phyloP scores from a whole-genome alignment of 2,113 vertebrate species.

The Lepisosteus oculatus region DNA sequence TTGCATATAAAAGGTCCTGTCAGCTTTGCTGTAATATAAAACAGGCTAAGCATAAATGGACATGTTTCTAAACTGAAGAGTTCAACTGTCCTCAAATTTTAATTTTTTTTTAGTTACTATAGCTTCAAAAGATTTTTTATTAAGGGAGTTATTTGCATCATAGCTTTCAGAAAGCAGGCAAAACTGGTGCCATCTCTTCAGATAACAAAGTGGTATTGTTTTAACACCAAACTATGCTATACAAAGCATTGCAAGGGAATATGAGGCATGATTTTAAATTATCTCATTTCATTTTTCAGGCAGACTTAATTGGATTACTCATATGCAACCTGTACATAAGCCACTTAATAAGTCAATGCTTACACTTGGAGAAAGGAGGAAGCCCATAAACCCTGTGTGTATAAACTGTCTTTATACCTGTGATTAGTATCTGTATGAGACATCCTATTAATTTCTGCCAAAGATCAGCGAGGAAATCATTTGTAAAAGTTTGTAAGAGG shows the following conservation, averaged over 20 bases:
- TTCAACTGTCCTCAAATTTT: background rate
- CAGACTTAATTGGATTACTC: too few species aligned
- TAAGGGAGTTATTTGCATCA: background rate
- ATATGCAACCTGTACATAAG: too few species aligned
- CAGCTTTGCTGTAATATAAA: background rate
- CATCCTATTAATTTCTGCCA: too few species aligned
- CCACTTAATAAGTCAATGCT: too few species aligned
- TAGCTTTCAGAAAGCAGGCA: background rate
- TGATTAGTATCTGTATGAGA: too few species aligned
- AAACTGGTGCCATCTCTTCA: background rate
- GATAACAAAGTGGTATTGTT: background rate
- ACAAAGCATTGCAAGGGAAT: background rate
- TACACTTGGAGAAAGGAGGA: too few species aligned
- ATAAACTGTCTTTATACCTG: too few species aligned
- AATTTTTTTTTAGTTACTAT: background rate
- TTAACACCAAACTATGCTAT: background rate
- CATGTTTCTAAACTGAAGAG: background rate
- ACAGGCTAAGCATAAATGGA: background rate
- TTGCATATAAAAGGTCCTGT: constrained; percentile 1
- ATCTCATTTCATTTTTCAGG: too few species aligned
- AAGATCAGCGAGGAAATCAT: too few species aligned
- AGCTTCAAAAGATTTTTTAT: background rate
- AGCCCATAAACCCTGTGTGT: too few species aligned
- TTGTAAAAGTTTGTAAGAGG: too few species aligned
- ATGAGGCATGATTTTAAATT: too few species aligned